Conservation (phyloP, 2,888 invertebrate genomes). For the Monopis laevigella region DNA sequence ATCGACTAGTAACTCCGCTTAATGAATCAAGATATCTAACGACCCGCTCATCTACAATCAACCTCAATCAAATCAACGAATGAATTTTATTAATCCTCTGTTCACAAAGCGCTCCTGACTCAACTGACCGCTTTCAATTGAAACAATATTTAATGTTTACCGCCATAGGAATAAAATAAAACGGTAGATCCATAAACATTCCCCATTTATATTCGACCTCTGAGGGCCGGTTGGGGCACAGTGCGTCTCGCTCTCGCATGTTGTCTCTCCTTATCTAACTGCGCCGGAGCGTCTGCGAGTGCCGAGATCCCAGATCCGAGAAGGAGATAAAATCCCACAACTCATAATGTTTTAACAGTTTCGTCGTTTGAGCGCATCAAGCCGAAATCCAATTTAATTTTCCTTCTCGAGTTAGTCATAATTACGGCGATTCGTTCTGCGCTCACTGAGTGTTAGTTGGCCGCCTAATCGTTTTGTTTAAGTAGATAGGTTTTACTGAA, state of each 20-base stretch:
- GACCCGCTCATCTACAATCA: conserved; percentile 38
- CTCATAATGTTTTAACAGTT: conserved; percentile 64
- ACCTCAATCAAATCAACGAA: conserved; percentile 51
- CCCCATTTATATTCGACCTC: conserved; percentile 67
- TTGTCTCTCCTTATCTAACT: conserved; percentile 38
- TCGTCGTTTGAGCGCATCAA: conserved; percentile 35
- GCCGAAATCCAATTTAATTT: conserved; percentile 54
- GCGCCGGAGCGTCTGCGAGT: conserved; percentile 57
- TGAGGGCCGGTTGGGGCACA: conserved; percentile 38
- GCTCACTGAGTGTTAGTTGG: conserved; percentile 27
- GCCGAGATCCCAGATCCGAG: conserved; percentile 40
- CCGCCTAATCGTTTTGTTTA: conserved; percentile 4
- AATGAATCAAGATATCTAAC: too few species aligned
- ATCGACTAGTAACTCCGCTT: too few species aligned
- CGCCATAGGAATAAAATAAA: conserved; percentile 61
- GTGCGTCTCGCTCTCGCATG: conserved; percentile 25
- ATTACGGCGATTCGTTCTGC: conserved; percentile 62
- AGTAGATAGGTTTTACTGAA: too few species aligned
- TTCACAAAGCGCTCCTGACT: conserved; percentile 54
- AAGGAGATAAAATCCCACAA: conserved; percentile 58
- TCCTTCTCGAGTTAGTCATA: conserved; percentile 48
- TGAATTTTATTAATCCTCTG: conserved; percentile 49
- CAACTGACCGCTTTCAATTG: conserved; percentile 62
- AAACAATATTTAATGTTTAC: conserved; percentile 65
- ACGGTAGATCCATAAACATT: conserved; percentile 68